Evolutionary conservation across 2,113 vertebrate species (phyloP).

Genomic region (Pomatorhinus ruficollis): DNA sequence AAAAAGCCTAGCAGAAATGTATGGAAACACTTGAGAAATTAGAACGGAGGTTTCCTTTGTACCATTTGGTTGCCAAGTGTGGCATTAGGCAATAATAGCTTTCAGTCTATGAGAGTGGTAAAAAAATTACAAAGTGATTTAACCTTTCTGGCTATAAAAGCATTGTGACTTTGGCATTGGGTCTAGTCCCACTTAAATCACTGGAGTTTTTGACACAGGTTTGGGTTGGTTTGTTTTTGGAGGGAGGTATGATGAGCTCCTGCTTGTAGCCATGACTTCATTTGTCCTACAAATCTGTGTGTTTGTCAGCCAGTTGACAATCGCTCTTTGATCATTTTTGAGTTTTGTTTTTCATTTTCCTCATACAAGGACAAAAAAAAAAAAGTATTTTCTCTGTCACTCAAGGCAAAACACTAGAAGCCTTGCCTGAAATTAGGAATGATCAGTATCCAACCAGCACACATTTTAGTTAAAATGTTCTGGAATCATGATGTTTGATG

Average conservation of each 20-base stretch:
- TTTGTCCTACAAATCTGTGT: neutral
- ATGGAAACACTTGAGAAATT: neutral
- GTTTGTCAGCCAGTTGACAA: neutral
- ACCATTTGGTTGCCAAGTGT: neutral
- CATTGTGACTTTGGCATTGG: neutral
- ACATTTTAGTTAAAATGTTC: neutral
- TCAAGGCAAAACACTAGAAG: neutral
- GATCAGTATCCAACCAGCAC: neutral
- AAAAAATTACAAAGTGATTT: neutral
- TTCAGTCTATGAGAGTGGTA: neutral
- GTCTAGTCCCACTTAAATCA: neutral
- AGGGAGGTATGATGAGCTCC: neutral
- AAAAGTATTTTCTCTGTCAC: neutral
- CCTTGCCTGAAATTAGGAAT: neutral
- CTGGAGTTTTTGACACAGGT: neutral
- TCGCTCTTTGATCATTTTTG: fast-evolving
- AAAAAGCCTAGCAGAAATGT: neutral
- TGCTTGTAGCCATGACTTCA: neutral
- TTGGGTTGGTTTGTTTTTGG: neutral
- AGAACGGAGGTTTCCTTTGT: neutral
- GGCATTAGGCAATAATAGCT: neutral
- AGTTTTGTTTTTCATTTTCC: neutral
- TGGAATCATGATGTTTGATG: neutral
- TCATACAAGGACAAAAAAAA: neutral
- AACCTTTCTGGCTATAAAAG: neutral